phyloP scores from a whole-genome alignment of 2,888 invertebrate species.

The Drosophila phalerata region DNA sequence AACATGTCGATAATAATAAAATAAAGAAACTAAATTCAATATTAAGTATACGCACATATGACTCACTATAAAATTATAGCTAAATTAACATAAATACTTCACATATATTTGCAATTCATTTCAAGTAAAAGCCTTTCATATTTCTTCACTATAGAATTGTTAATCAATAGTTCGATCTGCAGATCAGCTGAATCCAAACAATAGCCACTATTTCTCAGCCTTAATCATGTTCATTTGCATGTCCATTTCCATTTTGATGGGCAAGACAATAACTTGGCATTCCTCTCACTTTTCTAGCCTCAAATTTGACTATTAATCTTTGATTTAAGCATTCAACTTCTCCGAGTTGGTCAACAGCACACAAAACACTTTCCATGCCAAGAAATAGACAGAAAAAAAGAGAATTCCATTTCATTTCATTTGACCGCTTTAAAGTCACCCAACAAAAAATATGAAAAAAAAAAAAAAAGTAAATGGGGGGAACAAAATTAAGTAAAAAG shows the following conservation, averaged over 20 bases:
- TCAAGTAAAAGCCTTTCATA: constrained; percentile 13
- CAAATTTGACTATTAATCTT: constrained; percentile 46
- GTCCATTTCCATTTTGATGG: constrained; percentile 18
- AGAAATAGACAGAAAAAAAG: constrained; percentile 13
- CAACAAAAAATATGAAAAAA: constrained; percentile 18
- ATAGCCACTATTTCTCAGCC: not conserved
- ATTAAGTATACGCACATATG: not conserved
- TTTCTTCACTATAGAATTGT: constrained; percentile 4
- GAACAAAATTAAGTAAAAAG: constrained; percentile 1
- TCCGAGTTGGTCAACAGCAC: constrained; percentile 30
- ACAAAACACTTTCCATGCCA: constrained; percentile 71
- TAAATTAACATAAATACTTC: not conserved
- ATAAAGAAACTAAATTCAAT: not conserved
- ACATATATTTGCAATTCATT: constrained; percentile 15
- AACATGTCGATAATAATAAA: not conserved
- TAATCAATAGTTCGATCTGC: constrained; percentile 8
- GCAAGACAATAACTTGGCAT: constrained; percentile 10
- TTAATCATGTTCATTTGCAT: constrained; percentile 30
- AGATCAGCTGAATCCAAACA: constrained; percentile 1
- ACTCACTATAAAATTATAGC: not conserved
- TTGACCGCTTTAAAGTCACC: constrained; percentile 59
- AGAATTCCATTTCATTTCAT: constrained; percentile 70
- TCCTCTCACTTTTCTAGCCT: constrained; percentile 54
- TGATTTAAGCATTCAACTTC: constrained; percentile 37
- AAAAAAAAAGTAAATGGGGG: not conserved